Evolutionary conservation across 2,888 invertebrate genomes (phyloP).

Genomic region (Tenodera sinensis): DNA sequence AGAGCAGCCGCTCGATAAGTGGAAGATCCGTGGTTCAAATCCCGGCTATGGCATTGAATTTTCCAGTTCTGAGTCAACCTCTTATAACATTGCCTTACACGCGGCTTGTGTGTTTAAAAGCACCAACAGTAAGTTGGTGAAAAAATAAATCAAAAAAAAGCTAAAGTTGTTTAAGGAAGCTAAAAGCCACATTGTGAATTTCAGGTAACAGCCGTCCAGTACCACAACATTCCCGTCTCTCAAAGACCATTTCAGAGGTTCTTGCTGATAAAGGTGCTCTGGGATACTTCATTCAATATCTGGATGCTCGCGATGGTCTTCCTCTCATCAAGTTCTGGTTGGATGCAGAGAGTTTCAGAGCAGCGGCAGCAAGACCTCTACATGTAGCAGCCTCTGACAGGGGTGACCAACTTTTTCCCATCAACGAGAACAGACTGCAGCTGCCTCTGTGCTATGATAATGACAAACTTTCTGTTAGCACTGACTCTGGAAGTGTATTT

Average conservation of each 20-base stretch:
- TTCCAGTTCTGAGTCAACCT: no score
- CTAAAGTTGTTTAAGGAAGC: no score
- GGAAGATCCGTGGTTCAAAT: no score
- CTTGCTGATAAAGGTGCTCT: conserved; percentile 75
- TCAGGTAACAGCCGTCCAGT: not conserved
- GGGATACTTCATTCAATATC: conserved; percentile 79
- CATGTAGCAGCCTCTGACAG: conserved; percentile 37
- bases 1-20: no score
- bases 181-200: not conserved
- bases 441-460: conserved; percentile 32
- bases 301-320: conserved; percentile 70
- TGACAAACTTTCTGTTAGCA: conserved; percentile 42
- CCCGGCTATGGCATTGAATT: no score
- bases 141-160: no score
- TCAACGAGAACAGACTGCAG: not conserved
- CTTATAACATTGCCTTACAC: no score
- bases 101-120: no score
- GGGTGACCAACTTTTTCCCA: conserved; percentile 15
- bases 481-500: conserved; percentile 44
- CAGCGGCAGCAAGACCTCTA: conserved; percentile 41
- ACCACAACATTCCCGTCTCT: conserved; percentile 55
- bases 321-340: conserved; percentile 70
- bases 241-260: conserved; percentile 71
- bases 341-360: conserved; percentile 30
- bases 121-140: no score